Evolutionary conservation across 2,888 invertebrate species (phyloP).

Genomic region (Cephus nigrinus): DNA sequence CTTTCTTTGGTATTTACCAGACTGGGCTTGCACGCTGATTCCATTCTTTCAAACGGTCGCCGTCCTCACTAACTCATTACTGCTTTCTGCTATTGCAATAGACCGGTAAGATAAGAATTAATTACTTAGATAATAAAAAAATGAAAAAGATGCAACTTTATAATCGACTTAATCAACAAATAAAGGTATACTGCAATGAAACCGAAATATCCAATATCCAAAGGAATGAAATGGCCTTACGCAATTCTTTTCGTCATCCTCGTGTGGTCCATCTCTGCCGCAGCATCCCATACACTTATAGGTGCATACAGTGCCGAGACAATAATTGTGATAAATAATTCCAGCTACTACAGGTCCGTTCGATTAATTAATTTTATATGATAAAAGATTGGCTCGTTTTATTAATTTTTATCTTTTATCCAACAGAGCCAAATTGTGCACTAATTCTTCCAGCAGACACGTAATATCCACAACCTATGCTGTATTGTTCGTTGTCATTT

Average conservation of each 20-base stretch:
- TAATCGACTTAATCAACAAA: background rate
- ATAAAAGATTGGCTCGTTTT: background rate
- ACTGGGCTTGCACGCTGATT: constrained; percentile 64
- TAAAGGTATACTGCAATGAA: constrained; percentile 31
- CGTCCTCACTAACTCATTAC: constrained; percentile 68
- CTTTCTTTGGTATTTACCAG: constrained; percentile 38
- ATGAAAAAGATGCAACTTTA: background rate
- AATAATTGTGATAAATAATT: constrained; percentile 36
- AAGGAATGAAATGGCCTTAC: constrained; percentile 35
- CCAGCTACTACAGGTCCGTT: constrained; percentile 40
- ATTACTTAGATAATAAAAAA: background rate
- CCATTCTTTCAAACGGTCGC: constrained; percentile 69
- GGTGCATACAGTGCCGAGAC: constrained; percentile 36
- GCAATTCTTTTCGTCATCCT: constrained; percentile 34
- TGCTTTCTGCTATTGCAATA: constrained; percentile 69
- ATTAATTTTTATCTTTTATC: background rate
- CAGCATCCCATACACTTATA: constrained; percentile 44
- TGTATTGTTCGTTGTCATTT: constrained; percentile 41
- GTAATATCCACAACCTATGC: constrained; percentile 36
- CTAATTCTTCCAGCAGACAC: constrained; percentile 21
- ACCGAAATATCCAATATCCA: constrained; percentile 32
- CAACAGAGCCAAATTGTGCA: constrained; percentile 38
- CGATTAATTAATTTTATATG: constrained; percentile 10
- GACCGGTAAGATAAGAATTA: constrained; percentile 69
- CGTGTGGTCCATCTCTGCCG: constrained; percentile 39